Evolutionary conservation across 2,113 vertebrate genomes (phyloP).

Genomic region (Macaca nemestrina): DNA sequence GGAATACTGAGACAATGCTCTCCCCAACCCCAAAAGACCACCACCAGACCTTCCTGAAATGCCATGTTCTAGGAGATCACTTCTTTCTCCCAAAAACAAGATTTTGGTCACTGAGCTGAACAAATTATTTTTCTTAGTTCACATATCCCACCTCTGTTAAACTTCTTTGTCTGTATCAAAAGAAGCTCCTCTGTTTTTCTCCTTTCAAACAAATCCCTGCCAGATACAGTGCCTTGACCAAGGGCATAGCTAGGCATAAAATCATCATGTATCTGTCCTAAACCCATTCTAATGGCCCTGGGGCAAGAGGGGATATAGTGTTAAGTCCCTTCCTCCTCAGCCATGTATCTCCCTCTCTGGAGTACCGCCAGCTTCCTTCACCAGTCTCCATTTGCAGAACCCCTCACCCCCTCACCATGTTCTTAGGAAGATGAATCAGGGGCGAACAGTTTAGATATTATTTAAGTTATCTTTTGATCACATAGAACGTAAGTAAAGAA

Average conservation of each 20-base stretch:
- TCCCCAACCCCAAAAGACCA: not conserved
- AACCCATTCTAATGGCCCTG: not conserved
- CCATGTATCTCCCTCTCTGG: not conserved
- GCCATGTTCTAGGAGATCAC: not conserved
- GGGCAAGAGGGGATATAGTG: no score
- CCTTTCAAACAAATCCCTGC: not conserved
- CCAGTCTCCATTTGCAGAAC: not conserved
- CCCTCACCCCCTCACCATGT: not conserved
- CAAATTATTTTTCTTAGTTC: not conserved
- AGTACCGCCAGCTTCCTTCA: not conserved
- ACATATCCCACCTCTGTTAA: not conserved
- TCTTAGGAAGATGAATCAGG: not conserved
- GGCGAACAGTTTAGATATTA: not conserved
- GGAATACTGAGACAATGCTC: not conserved
- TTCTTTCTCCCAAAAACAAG: not conserved
- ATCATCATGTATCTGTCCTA: not conserved
- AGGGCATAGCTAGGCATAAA: not conserved
- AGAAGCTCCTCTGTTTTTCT: not conserved
- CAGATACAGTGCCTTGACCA: not conserved
- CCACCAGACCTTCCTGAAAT: not conserved
- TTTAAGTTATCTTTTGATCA: slow-evolving; percentile 33
- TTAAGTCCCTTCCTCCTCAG: not conserved
- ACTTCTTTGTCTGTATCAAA: not conserved
- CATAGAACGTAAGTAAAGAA: not conserved
- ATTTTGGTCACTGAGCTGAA: not conserved